Evolutionary conservation across 2,888 invertebrate genomes (phyloP).

Genomic region (Abrostola tripartita): DNA sequence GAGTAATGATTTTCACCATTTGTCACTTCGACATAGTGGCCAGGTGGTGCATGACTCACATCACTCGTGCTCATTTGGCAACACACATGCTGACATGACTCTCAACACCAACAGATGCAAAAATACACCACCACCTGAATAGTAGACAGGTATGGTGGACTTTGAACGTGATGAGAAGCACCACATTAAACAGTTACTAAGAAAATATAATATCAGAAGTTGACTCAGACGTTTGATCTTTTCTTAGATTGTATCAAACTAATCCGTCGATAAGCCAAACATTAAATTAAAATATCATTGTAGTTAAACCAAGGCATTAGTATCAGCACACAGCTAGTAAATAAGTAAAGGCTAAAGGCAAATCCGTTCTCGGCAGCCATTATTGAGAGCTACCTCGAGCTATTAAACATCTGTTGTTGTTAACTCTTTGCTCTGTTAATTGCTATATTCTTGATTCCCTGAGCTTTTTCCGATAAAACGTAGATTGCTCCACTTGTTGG

Average conservation of each 20-base stretch:
- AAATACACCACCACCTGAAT: slow-evolving; percentile 11
- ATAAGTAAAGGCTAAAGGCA: slow-evolving; percentile 44
- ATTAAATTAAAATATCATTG: slow-evolving; percentile 25
- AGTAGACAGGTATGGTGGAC: not conserved
- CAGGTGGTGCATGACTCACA: slow-evolving; percentile 29
- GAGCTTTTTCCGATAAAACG: slow-evolving; percentile 84
- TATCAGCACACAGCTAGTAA: slow-evolving; percentile 39
- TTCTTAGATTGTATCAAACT: no score
- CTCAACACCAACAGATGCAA: slow-evolving; percentile 6
- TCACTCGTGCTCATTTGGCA: slow-evolving; percentile 13
- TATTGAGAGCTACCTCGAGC: slow-evolving; percentile 56
- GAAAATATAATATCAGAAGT: no score
- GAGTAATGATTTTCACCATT: slow-evolving; percentile 30
- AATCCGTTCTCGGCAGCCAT: slow-evolving; percentile 46
- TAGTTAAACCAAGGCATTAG: slow-evolving; percentile 22
- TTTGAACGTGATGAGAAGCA: not conserved
- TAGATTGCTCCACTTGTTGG: slow-evolving; percentile 82
- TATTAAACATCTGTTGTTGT: slow-evolving; percentile 66
- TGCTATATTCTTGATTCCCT: slow-evolving; percentile 80
- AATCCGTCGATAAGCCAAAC: not conserved
- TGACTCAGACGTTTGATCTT: no score
- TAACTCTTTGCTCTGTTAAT: slow-evolving; percentile 78
- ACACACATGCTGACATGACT: slow-evolving; percentile 23
- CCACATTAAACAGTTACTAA: slow-evolving; percentile 4
- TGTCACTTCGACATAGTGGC: slow-evolving; percentile 13